A percentile compares a stretch with the other conserved stretches of the same genome.
These are phyloP conservation scores for Plutella xylostella DNA, from an alignment of 2,888 invertebrate species.

Conservation along the genomic window DNA sequence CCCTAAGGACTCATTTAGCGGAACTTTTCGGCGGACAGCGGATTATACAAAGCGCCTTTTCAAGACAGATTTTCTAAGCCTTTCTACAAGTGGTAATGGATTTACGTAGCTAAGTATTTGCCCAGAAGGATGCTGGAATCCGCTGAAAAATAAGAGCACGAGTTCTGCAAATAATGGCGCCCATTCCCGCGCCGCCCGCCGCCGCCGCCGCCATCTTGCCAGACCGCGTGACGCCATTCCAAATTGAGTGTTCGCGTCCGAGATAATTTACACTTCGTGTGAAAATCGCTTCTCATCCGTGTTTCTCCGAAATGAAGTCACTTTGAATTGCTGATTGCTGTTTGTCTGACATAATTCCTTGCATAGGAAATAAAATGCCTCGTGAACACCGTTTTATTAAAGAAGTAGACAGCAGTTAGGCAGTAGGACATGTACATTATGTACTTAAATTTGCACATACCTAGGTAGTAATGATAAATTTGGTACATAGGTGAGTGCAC, in stretches of 20 bases:
- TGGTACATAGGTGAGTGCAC: too few relatives aligned
- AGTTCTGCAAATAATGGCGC: constrained; percentile 35
- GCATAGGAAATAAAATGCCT: too few relatives aligned
- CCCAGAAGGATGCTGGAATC: constrained; percentile 22
- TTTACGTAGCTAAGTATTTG: constrained; percentile 15
- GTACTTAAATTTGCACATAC: too few relatives aligned
- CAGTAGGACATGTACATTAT: too few relatives aligned
- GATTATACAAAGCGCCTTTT: constrained; percentile 15
- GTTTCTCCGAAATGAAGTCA: not conserved
- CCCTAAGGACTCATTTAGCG: not conserved
- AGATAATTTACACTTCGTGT: not conserved
- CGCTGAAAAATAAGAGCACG: constrained; percentile 29
- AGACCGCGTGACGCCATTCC: constrained; percentile 68
- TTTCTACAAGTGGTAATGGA: not conserved
- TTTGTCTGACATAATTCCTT: too few relatives aligned
- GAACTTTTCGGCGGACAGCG: not conserved
- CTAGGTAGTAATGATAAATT: too few relatives aligned
- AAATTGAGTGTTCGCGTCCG: constrained; percentile 25
- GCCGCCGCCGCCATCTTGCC: constrained; percentile 50
- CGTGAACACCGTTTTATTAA: too few relatives aligned
- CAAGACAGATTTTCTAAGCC: not conserved
- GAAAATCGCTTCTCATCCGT: not conserved
- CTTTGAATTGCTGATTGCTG: not conserved
- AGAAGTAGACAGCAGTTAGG: too few relatives aligned
- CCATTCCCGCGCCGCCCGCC: constrained; percentile 30